A percentile compares a stretch with the other conserved stretches of the same genome.
phyloP scores from a whole-genome alignment of 2,797 vertebrate genomes.

The Oreortyx pictus region DNA sequence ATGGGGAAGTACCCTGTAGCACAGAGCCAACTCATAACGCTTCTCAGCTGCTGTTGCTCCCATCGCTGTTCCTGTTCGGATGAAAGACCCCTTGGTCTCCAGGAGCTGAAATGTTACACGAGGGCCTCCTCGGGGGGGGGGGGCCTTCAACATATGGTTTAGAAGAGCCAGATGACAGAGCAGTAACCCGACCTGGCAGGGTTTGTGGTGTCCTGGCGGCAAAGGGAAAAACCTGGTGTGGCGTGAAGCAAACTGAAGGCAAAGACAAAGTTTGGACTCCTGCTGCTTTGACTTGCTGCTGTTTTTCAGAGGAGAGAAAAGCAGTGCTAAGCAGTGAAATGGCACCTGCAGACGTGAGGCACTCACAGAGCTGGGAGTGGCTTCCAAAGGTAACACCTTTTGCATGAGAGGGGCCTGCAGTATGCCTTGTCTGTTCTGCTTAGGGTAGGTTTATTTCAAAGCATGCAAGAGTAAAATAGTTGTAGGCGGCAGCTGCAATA shows the following conservation, averaged over 20 bases:
- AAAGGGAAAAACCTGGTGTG: not conserved
- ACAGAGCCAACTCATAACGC: not conserved
- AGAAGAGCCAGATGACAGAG: not conserved
- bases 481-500: not conserved
- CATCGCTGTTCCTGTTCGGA: not conserved
- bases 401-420: not conserved
- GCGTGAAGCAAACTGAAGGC: not conserved
- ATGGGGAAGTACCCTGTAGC: rapidly evolving
- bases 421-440: not conserved
- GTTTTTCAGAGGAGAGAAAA: not conserved
- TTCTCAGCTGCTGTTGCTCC: not conserved
- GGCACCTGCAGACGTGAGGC: not conserved
- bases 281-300: rapidly evolving
- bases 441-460: not conserved
- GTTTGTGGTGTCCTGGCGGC: not conserved
- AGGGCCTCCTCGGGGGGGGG: slow-evolving; percentile 6
- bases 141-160: not conserved
- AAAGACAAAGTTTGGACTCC: not conserved
- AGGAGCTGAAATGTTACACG: slow-evolving; percentile 35
- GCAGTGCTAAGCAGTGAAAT: not conserved
- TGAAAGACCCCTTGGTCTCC: not conserved
- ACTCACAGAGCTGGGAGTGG: not conserved
- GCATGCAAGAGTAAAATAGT: not conserved
- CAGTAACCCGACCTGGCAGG: not conserved
- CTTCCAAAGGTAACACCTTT: not conserved